Evolutionary conservation across 2,888 invertebrate genomes (phyloP).

Genomic region (Lasioglossum leucozonium): DNA sequence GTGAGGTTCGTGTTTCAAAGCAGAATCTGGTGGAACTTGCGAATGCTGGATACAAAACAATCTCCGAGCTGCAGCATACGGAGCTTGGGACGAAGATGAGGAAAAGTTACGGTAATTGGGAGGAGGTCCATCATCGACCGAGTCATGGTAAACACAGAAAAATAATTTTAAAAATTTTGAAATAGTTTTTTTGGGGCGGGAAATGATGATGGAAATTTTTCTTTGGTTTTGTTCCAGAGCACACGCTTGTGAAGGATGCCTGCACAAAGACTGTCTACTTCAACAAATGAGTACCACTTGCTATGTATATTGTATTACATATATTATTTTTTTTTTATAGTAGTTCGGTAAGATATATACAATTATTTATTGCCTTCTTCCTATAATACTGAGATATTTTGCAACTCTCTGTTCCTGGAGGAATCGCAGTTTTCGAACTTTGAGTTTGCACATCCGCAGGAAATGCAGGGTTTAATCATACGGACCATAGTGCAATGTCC

Average conservation of each 20-base stretch:
- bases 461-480: neutral
- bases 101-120: neutral
- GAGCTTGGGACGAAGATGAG: neutral
- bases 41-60: neutral
- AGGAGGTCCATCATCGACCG: constrained; percentile 18
- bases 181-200: neutral
- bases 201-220: neutral
- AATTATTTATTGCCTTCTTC: constrained; percentile 5
- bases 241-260: neutral
- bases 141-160: neutral
- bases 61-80: constrained; percentile 1
- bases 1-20: constrained; percentile 29
- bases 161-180: neutral
- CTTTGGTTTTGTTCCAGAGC: constrained; percentile 16
- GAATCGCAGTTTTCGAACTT: neutral
- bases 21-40: constrained; percentile 14
- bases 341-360: constrained; percentile 10
- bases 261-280: constrained; percentile 23
- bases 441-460: neutral
- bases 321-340: constrained; percentile 25
- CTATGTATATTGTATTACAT: constrained; percentile 13
- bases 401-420: neutral
- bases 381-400: neutral
- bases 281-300: neutral
- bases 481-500: too few species aligned